Conservation (phyloP, 1,140 invertebrate genomes). For the Ericerus pela region DNA sequence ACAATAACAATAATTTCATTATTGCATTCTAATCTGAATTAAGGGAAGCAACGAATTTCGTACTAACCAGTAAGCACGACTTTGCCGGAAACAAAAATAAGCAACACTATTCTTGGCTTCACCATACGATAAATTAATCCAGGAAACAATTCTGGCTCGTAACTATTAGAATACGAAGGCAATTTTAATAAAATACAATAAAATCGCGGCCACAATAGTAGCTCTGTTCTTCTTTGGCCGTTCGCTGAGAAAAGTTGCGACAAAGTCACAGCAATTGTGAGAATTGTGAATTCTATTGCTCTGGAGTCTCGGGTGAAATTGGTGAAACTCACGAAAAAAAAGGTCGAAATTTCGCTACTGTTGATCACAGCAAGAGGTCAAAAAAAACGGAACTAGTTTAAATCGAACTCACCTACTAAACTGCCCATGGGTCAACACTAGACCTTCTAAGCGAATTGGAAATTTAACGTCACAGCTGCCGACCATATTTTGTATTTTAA, state of each 20-base stretch:
- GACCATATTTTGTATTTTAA: constrained; percentile 99
- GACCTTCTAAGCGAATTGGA: constrained; percentile 90
- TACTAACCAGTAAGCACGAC: constrained; percentile 75
- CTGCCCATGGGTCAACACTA: constrained; percentile 91
- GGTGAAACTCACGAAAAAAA: no score
- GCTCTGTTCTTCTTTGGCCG: neutral
- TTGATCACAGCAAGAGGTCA: no score
- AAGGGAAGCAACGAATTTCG: constrained; percentile 12
- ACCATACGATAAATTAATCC: constrained; percentile 99
- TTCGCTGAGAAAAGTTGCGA: no score
- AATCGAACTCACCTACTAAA: constrained; percentile 61
- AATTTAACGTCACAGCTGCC: constrained; percentile 99
- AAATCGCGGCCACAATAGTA: neutral
- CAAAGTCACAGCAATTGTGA: no score
- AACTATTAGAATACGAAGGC: constrained; percentile 31
- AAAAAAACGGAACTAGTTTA: neutral
- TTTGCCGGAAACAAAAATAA: constrained; percentile 99
- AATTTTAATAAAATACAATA: neutral
- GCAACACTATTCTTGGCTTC: constrained; percentile 92
- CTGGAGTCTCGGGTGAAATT: no score
- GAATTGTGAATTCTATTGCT: no score
- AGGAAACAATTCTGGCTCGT: constrained; percentile 89
- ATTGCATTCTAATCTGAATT: neutral
- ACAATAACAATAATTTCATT: constrained; percentile 18
- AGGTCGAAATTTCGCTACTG: neutral